Conservation (phyloP, 2,797 vertebrate genomes). For the Sylvia borin region DNA sequence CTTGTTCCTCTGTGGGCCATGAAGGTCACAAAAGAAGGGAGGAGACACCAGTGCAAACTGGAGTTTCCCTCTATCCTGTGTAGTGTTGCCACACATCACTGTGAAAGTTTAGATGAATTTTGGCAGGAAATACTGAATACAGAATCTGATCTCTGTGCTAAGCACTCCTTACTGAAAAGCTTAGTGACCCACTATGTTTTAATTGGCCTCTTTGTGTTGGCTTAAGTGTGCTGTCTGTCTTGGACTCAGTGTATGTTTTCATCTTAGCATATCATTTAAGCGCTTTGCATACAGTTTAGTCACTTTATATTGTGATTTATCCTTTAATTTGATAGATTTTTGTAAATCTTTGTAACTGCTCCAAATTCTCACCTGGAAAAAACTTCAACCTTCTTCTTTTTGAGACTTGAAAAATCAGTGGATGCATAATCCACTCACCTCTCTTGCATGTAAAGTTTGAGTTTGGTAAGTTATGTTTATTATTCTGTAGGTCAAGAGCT, state of each 20-base stretch:
- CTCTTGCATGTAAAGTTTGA: neutral
- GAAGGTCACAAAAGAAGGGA: neutral
- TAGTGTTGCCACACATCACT: neutral
- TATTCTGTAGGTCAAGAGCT: neutral
- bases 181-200: neutral
- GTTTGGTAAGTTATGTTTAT: neutral
- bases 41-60: neutral
- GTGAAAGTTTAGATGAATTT: neutral
- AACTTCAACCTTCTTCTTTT: neutral
- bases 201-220: neutral
- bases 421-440: neutral
- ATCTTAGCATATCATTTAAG: neutral
- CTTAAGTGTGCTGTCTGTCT: neutral
- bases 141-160: neutral
- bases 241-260: neutral
- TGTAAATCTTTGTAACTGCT: neutral
- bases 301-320: neutral
- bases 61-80: neutral
- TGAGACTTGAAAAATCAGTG: neutral
- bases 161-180: neutral
- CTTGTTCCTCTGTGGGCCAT: neutral
- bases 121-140: neutral
- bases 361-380: neutral
- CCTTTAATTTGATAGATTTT: neutral
- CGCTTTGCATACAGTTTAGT: neutral